These are phyloP conservation scores for Argopecten irradians DNA, from an alignment of 1,140 invertebrate species.

Conservation along the genomic window DNA sequence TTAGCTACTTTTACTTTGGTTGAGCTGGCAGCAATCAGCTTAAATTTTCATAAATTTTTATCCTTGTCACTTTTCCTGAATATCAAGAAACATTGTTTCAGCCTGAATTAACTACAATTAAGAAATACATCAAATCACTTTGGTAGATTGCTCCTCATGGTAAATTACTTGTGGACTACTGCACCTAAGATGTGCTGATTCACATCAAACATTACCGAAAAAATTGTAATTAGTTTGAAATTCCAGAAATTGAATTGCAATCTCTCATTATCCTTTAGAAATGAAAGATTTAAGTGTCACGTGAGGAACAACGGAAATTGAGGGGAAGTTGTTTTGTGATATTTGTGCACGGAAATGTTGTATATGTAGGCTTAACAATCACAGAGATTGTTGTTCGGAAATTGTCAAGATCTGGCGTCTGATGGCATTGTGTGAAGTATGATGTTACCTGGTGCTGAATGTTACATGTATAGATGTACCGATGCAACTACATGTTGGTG, in stretches of 20 bases:
- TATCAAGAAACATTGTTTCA: background rate
- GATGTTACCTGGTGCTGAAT: no score
- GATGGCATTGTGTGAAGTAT: background rate
- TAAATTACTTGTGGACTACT: slow-evolving; percentile 2
- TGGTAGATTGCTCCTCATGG: background rate
- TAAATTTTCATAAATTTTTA: background rate
- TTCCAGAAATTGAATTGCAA: slow-evolving; percentile 18
- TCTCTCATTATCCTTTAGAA: slow-evolving; percentile 15
- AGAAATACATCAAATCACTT: background rate
- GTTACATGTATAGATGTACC: no score
- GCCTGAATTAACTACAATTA: background rate
- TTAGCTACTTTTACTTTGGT: no score
- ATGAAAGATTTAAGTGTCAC: slow-evolving; percentile 2
- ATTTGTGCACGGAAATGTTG: background rate
- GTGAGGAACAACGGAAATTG: slow-evolving; percentile 7
- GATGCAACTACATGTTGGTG: no score
- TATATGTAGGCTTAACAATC: slow-evolving; percentile 9
- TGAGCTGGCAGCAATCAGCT: background rate
- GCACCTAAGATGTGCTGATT: background rate
- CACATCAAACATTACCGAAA: background rate
- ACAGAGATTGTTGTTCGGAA: background rate
- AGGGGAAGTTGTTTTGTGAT: slow-evolving; percentile 7
- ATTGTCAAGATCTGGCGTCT: background rate
- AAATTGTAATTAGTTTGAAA: background rate
- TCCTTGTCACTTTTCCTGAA: background rate